A percentile compares a stretch with the other conserved stretches of the same genome.
Evolutionary conservation across 92 coral and sea anemone genomes (phyloP).

Genomic region (Epizoanthus fatuus): DNA sequence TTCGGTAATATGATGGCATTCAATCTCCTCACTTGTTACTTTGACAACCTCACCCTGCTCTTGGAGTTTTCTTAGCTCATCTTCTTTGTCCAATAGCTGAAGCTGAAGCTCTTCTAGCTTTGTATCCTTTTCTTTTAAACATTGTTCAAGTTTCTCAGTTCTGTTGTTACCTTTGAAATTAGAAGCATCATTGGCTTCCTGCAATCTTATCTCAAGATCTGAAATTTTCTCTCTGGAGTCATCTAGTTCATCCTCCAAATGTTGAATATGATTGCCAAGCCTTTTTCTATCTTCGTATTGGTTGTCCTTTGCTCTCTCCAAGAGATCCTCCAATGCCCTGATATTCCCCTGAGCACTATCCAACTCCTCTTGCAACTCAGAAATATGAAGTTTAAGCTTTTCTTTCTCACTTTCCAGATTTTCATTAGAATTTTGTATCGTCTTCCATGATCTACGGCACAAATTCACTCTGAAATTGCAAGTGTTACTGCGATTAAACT

Average conservation of each 20-base stretch:
- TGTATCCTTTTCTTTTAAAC: slow-evolving; percentile 48
- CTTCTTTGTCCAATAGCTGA: slow-evolving; percentile 30
- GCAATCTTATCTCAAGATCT: slow-evolving; percentile 69
- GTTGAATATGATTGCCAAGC: slow-evolving; percentile 60
- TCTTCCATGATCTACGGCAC: slow-evolving; percentile 68
- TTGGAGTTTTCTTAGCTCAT: slow-evolving; percentile 37
- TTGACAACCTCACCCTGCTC: background rate
- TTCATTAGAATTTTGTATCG: slow-evolving; percentile 74
- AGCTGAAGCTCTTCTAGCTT: slow-evolving; percentile 32
- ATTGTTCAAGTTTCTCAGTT: slow-evolving; percentile 58
- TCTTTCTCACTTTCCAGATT: slow-evolving; percentile 66
- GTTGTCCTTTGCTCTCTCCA: slow-evolving; percentile 54
- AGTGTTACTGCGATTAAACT: too few species aligned
- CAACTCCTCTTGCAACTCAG: slow-evolving; percentile 71
- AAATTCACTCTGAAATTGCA: too few species aligned
- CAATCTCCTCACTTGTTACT: slow-evolving; percentile 1
- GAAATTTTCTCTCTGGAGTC: slow-evolving; percentile 62
- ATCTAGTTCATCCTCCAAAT: slow-evolving; percentile 78
- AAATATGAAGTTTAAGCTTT: slow-evolving; percentile 55
- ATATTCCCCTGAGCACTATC: slow-evolving; percentile 73
- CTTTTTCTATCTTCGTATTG: slow-evolving; percentile 64
- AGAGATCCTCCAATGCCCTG: slow-evolving; percentile 62
- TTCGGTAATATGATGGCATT: background rate
- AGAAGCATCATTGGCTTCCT: slow-evolving; percentile 32
- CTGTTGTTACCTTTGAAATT: slow-evolving; percentile 38